phyloP scores from a whole-genome alignment of 1,140 invertebrate genomes.

The Pristionchus pacificus region DNA sequence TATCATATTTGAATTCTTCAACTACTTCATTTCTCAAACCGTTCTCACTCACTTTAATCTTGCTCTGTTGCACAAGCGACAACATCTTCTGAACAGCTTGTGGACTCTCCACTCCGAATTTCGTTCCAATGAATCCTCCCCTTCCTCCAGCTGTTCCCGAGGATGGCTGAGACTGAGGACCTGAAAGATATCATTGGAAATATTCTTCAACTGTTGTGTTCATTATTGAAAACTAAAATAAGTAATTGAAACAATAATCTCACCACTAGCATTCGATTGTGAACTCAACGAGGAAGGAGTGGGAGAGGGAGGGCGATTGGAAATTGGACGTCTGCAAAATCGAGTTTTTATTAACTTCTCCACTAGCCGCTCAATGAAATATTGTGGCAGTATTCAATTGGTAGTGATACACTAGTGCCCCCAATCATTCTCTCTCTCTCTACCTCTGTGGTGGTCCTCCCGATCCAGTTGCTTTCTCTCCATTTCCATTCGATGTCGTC shows the following conservation, averaged over 20 bases:
- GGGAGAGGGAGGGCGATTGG: constrained; percentile 76
- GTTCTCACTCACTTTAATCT: constrained; percentile 66
- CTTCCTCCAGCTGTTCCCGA: constrained; percentile 9
- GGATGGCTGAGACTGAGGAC: constrained; percentile 41
- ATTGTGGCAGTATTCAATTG: too few species aligned
- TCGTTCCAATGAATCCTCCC: constrained; percentile 8
- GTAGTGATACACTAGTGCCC: too few species aligned
- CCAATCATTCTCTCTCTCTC: too few species aligned
- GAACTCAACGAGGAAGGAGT: constrained; percentile 77
- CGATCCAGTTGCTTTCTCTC: neutral
- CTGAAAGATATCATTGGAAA: constrained; percentile 16
- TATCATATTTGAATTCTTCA: too few species aligned
- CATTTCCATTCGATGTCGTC: constrained; percentile 3
- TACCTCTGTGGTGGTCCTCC: too few species aligned
- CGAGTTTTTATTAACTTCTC: too few species aligned
- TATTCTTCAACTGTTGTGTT: neutral
- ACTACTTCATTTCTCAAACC: too few species aligned
- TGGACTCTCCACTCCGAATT: constrained; percentile 79
- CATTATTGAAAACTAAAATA: constrained; percentile 24
- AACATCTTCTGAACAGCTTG: constrained; percentile 88
- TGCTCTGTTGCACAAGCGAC: constrained; percentile 71
- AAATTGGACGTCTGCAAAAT: constrained; percentile 44
- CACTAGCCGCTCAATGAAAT: too few species aligned
- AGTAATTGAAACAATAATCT: neutral
- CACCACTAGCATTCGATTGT: constrained; percentile 64